Evolutionary conservation across 2,113 vertebrate genomes (phyloP), one percentile per base, ranked within the genome.

Genomic region (Halichoerus grypus): DNA sequence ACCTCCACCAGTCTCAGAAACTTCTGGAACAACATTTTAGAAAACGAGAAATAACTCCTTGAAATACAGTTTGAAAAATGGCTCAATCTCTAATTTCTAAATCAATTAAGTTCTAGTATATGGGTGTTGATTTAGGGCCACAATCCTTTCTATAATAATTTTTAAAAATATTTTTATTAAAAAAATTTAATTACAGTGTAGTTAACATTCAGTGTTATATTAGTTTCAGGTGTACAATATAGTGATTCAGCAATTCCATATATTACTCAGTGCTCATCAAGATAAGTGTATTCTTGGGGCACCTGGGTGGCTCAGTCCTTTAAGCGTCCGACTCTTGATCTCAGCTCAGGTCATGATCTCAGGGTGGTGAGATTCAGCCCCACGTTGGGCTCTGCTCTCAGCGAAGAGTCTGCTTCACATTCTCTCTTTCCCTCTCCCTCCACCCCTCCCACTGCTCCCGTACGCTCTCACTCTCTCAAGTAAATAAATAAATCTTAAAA

Each of bases 21-120:
- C 39, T 71, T 72, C 90, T 46, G 42, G 22, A 92, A 85, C 11
- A 67, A 1, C 53, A 33, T 91, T 88, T 76, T 31, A 61, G 61
- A 96, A 88, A 97, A 59, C 65, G 12, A 95, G 22, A 95, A 93
- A 74, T 72, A 61, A 71, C 46, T 97, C 15, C 69, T 95, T 93
- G 53, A 94, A 72, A 65, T 28, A 61, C 10, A 84, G 18, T 61
- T 95, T 80, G 42, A 88, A 88, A 94, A 92, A 82, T 65, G 2
- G 28, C 36, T 72, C 5, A 55, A 13, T 76, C 24, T 42, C 28
- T 87, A 79, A 46, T 69, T 96, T 97, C 88, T 85, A 86, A 46
- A 65, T 88, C 51, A 71, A 12, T 77, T 72, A 83, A 92, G 24
- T 97, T 96, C 28, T 83, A 16, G 10, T 15, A 15, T 14, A 9